These are phyloP conservation scores for Bursaphelenchus okinawaensis DNA, from an alignment of 2,888 invertebrate species.

Conservation along the genomic window DNA sequence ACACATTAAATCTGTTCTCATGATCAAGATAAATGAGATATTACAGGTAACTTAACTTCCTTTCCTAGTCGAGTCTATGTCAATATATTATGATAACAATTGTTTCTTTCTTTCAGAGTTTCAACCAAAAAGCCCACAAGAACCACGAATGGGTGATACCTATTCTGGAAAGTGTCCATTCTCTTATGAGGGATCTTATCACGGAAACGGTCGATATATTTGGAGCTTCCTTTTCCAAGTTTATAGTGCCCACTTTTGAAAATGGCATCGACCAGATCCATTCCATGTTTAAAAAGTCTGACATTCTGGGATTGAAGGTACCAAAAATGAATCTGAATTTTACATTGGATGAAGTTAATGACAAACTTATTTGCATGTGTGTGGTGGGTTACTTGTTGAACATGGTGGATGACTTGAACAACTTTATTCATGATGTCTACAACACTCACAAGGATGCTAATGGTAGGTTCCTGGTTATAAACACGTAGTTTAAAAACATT, in stretches of 20 bases:
- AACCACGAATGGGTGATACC: conserved; percentile 34
- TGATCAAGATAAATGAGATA: conserved; percentile 27
- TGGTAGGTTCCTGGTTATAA: no score
- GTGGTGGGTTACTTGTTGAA: conserved; percentile 22
- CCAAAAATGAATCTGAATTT: neutral
- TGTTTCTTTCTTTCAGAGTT: neutral
- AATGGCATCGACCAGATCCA: conserved; percentile 7
- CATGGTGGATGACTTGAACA: conserved; percentile 27
- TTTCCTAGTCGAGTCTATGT: no score
- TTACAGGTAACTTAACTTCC: conserved; percentile 19
- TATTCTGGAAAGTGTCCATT: conserved; percentile 31
- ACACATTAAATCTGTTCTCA: conserved; percentile 28
- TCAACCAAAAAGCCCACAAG: neutral
- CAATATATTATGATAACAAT: neutral
- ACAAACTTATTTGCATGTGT: conserved; percentile 14
- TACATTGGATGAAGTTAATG: neutral
- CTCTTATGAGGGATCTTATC: conserved; percentile 29
- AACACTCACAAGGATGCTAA: neutral
- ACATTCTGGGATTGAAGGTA: neutral
- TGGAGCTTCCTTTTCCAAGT: conserved; percentile 23
- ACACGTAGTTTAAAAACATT: no score
- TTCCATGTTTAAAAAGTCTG: conserved; percentile 2
- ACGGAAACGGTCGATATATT: conserved; percentile 30
- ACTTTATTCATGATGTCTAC: conserved; percentile 7
- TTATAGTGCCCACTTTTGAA: conserved; percentile 34